Base-by-base conservation (phyloP, 2,888 invertebrate species). In the Atethmia centrago region DNA sequence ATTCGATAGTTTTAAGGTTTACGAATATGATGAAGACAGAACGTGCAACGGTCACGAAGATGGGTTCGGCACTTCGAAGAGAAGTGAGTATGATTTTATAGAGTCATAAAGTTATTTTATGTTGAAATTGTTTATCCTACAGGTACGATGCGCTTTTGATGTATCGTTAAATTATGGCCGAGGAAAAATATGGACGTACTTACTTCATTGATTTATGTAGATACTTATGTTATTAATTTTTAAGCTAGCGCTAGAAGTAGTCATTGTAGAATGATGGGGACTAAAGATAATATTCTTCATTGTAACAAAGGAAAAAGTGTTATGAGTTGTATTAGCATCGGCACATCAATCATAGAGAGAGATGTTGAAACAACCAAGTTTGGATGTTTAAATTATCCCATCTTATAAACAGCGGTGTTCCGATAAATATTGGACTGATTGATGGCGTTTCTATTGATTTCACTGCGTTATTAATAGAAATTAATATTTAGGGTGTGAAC, bases 1-100 rank as follows among this genome's bases (percentile, higher is more conserved):
- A 92, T 95, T 96, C 92, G 96, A 96, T 88, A 96, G 94, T 92
- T 96, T 96, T 91, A 95, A 96, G 92, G 95, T 93, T 85, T 96
- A 96, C 87, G 95, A 96, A 92, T 96, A 96, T 87, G 96, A 96
- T 91, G 96, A 94, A 82, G 96, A 95, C 81, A 90, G 92, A 82
- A 90, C 92, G 87, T 95, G 91, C 91, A 94, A 94, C 85, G 93
- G 93, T 72, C 95, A 94, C 83, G 95, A 95, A 81, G 95, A 96
- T 89, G 94, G 90, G 78, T 96, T 95, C 89, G 93, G 93, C 76
- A 92, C 94, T 84, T 91, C 93, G 85, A 95, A 95, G 85, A 94
- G 95, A 91, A 95, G 96, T 96, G 89, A 95, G 95, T 94, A 80
- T 67, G 63, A 65, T 85, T 88, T 90, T 88, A 89, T 86, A 67